These are phyloP conservation scores for Eupithecia pulchellata DNA, from an alignment of 2,888 invertebrate species.

Conservation along the genomic window DNA sequence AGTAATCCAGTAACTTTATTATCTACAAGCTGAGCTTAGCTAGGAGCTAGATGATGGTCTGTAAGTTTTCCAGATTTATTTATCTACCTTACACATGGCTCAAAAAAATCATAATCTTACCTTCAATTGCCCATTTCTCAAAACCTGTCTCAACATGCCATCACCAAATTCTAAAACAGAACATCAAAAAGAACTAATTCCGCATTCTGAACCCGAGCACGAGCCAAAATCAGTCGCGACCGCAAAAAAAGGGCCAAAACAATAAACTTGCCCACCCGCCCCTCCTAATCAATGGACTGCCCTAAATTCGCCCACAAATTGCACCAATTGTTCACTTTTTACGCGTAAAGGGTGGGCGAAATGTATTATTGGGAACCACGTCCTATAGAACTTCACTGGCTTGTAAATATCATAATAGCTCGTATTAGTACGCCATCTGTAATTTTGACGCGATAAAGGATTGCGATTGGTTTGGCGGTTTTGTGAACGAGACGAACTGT, in stretches of 20 bases:
- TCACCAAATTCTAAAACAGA: constrained; percentile 36
- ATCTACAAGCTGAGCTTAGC: no score
- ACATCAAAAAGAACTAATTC: constrained; percentile 54
- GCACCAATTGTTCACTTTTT: constrained; percentile 85
- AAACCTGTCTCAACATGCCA: constrained; percentile 1
- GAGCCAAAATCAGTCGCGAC: constrained; percentile 67
- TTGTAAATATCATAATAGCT: constrained; percentile 70
- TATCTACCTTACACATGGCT: no score
- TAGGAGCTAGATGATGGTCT: no score
- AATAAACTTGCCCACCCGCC: constrained; percentile 64
- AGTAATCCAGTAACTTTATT: no score
- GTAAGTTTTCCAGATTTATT: no score
- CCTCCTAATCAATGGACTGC: constrained; percentile 78
- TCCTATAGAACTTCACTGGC: constrained; percentile 72
- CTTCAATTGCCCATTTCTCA: not conserved
- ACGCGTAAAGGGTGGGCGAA: constrained; percentile 72
- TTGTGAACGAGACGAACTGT: constrained; percentile 17
- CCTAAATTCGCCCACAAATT: constrained; percentile 84
- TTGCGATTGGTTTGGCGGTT: constrained; percentile 31
- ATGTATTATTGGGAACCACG: constrained; percentile 56
- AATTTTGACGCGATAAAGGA: constrained; percentile 55
- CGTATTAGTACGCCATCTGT: constrained; percentile 53
- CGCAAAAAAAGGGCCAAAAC: constrained; percentile 75
- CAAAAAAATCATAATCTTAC: not conserved
- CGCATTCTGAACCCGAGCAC: constrained; percentile 63